Percentiles rank a stretch among this genome's conserved stretches.
Conservation (phyloP, 2,888 invertebrate species). For the Polydrusus cervinus region DNA sequence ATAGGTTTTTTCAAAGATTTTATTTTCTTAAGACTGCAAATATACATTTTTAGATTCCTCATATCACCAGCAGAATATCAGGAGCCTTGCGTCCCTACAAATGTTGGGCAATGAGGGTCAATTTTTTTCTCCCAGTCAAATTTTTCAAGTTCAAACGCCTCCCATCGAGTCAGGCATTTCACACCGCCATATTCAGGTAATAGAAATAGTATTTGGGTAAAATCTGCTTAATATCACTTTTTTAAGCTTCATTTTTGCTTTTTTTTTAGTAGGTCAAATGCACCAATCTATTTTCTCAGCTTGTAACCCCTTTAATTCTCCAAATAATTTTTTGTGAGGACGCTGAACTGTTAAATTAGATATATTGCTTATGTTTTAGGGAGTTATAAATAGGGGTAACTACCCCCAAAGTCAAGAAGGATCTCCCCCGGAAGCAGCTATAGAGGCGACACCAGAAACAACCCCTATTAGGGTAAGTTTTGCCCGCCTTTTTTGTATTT, state of each 20-base stretch:
- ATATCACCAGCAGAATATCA: conserved; percentile 63
- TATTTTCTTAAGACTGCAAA: not conserved
- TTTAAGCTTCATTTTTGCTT: conserved; percentile 27
- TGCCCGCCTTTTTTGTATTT: conserved; percentile 4
- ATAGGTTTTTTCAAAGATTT: too few species aligned
- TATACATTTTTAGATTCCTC: conserved; percentile 60
- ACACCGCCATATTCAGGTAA: conserved; percentile 73
- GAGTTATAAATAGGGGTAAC: conserved; percentile 41
- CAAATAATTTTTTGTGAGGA: too few species aligned
- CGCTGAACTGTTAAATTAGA: too few species aligned
- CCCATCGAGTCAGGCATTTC: conserved; percentile 70
- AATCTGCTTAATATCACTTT: too few species aligned
- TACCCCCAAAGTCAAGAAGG: conserved; percentile 71
- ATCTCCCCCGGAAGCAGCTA: conserved; percentile 89
- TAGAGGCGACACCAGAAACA: conserved; percentile 92
- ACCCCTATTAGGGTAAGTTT: conserved; percentile 82
- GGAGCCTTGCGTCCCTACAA: conserved; percentile 59
- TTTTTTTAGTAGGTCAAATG: conserved; percentile 4
- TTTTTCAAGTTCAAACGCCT: conserved; percentile 67
- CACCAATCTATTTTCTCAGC: too few species aligned
- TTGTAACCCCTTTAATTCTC: too few species aligned
- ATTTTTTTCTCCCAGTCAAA: conserved; percentile 67
- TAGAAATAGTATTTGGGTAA: conserved; percentile 51
- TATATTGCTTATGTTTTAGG: conserved; percentile 43
- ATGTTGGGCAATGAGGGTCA: conserved; percentile 59